These are phyloP conservation scores for Kuschelorhynchus macadamiae DNA, from an alignment of 2,888 invertebrate genomes.

Conservation along the genomic window DNA sequence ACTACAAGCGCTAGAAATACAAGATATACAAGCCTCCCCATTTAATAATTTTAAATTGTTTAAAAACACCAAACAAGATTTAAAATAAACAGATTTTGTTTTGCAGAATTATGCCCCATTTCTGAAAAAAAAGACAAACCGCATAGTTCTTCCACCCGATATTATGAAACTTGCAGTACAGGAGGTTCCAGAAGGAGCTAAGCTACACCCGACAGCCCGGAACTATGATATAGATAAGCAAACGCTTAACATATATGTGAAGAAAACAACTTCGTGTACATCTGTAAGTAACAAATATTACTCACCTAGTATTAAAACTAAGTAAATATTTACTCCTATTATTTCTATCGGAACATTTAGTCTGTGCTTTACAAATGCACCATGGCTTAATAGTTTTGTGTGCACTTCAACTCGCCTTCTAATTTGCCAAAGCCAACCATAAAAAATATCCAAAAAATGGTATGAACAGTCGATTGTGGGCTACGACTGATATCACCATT, in stretches of 20 bases:
- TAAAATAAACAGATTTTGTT: no score
- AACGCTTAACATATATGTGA: conserved; percentile 6
- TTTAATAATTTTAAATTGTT: no score
- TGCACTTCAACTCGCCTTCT: conserved; percentile 25
- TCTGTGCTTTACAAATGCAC: conserved; percentile 12
- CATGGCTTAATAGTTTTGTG: conserved; percentile 10
- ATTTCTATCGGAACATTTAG: conserved; percentile 4
- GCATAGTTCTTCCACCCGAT: not conserved
- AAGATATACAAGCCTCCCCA: conserved; percentile 9
- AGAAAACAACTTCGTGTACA: not conserved
- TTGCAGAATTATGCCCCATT: conserved; percentile 1
- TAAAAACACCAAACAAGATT: no score
- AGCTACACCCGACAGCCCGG: conserved; percentile 1
- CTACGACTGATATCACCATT: no score
- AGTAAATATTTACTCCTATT: conserved; percentile 16
- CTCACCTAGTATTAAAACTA: conserved; percentile 6
- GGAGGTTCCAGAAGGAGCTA: conserved; percentile 8
- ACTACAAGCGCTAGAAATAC: no score
- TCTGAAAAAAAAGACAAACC: conserved; percentile 3
- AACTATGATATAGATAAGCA: conserved; percentile 12
- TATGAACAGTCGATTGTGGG: not conserved
- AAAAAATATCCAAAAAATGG: conserved; percentile 7
- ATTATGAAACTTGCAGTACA: conserved; percentile 6
- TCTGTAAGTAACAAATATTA: conserved; percentile 21
- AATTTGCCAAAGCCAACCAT: conserved; percentile 26